Percentiles rank a stretch among this genome's conserved stretches.
These are phyloP conservation scores for Emydocephalus ijimae DNA, from an alignment of 2,113 vertebrate species.

Conservation along the genomic window DNA sequence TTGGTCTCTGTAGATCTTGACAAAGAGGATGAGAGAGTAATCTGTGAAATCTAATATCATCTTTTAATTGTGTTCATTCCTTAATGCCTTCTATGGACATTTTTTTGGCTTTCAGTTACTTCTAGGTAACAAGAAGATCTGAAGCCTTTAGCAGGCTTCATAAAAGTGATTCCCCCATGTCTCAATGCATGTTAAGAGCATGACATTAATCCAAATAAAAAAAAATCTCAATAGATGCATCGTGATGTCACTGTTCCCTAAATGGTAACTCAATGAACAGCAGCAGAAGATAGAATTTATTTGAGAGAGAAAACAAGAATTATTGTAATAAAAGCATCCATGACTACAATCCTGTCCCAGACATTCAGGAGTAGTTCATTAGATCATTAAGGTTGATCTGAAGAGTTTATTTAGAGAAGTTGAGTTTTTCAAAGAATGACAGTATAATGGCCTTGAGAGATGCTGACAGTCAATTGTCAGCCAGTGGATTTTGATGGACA, in stretches of 20 bases:
- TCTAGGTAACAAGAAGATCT: background rate
- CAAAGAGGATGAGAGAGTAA: background rate
- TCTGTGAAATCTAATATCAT: background rate
- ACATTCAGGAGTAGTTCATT: background rate
- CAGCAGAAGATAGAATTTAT: background rate
- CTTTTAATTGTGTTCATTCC: background rate
- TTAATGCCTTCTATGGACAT: background rate
- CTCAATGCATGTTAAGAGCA: background rate
- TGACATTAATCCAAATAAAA: background rate
- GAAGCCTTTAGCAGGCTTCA: background rate
- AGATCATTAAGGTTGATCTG: background rate
- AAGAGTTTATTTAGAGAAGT: background rate
- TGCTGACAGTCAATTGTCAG: background rate
- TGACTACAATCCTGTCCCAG: background rate
- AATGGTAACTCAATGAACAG: background rate
- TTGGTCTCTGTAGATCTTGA: background rate
- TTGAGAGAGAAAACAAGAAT: background rate
- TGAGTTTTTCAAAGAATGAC: background rate
- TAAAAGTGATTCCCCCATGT: background rate
- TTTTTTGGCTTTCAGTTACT: background rate
- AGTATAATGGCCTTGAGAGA: background rate
- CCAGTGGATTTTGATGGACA: background rate
- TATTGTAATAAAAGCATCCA: background rate
- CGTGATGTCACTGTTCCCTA: background rate
- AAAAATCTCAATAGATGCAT: background rate